phyloP scores from a whole-genome alignment of 2,888 invertebrate genomes.

The Cepaea hortensis region DNA sequence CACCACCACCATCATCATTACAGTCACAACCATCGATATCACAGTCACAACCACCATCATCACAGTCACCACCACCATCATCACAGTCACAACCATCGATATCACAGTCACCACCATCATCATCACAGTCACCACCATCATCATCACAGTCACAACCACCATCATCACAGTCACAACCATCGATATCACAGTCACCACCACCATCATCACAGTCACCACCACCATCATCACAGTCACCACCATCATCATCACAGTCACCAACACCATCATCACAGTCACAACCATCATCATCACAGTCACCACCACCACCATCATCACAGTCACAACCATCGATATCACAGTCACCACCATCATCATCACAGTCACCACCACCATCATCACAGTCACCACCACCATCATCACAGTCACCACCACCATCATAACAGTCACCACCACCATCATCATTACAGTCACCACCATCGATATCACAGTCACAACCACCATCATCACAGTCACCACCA shows the following conservation, averaged over 20 bases:
- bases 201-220: background rate
- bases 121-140: no score
- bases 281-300: background rate
- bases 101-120: background rate
- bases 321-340: background rate
- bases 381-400: background rate
- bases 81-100: background rate
- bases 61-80: background rate
- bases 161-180: background rate
- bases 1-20: background rate
- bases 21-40: background rate
- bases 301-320: background rate
- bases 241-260: constrained; percentile 5
- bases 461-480: background rate
- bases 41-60: background rate
- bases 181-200: background rate
- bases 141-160: background rate
- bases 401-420: background rate
- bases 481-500: background rate
- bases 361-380: background rate
- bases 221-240: background rate
- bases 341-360: background rate
- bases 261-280: background rate
- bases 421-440: no score
- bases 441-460: background rate